These are phyloP conservation scores for Lanistes nyassanus DNA, from an alignment of 1,140 invertebrate genomes.

Conservation along the genomic window DNA sequence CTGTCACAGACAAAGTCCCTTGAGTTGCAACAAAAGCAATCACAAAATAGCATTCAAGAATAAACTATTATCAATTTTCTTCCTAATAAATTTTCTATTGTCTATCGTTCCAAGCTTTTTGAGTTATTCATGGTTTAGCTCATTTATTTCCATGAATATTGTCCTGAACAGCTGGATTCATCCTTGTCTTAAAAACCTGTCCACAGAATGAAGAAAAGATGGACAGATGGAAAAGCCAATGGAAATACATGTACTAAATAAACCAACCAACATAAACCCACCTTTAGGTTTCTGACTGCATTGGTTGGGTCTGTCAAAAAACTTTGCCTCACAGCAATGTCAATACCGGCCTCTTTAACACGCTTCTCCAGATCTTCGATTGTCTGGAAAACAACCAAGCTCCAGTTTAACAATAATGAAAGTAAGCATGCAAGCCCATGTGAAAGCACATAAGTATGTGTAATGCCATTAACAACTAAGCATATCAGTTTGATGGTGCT, in stretches of 20 bases:
- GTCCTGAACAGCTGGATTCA: too few relatives aligned
- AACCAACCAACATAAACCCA: slow-evolving; percentile 60
- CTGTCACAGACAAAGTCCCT: slow-evolving; percentile 68
- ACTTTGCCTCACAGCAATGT: slow-evolving; percentile 95
- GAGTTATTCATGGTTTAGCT: too few relatives aligned
- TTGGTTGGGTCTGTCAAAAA: slow-evolving; percentile 96
- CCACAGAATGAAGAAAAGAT: neutral
- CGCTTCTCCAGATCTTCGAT: slow-evolving; percentile 96
- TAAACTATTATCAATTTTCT: too few relatives aligned
- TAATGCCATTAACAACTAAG: neutral
- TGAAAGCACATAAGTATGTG: neutral
- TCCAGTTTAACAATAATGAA: neutral
- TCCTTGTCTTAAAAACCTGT: too few relatives aligned
- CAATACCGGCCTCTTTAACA: slow-evolving; percentile 92
- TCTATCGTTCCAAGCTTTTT: too few relatives aligned
- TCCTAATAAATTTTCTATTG: too few relatives aligned
- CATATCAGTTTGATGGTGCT: neutral
- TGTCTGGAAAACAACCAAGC: slow-evolving; percentile 74
- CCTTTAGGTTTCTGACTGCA: slow-evolving; percentile 89
- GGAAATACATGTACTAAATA: neutral
- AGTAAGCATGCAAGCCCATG: neutral
- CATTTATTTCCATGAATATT: too few relatives aligned
- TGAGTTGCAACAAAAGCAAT: too few relatives aligned
- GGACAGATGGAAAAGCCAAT: neutral
- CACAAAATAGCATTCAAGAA: too few relatives aligned